Conservation (phyloP, 2,113 vertebrate species). For the Oostethus manadensis region DNA sequence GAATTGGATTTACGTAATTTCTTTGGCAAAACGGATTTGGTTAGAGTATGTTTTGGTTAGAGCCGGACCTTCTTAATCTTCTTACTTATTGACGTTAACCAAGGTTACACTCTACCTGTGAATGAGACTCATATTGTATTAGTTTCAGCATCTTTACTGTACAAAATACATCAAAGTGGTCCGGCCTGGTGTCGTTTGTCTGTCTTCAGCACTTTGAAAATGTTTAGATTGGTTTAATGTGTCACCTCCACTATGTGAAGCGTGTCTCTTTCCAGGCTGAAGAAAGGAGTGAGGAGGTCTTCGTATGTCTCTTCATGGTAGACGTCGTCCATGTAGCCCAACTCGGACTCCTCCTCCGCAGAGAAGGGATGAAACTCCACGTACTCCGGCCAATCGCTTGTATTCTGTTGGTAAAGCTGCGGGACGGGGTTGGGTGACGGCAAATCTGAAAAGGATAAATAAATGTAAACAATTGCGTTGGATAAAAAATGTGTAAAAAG, state of each 20-base stretch:
- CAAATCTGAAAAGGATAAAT: constrained; percentile 52
- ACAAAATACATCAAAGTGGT: too few species aligned
- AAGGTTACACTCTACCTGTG: too few species aligned
- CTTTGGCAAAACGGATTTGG: too few species aligned
- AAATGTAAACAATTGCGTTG: constrained; percentile 2
- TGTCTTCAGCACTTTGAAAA: too few species aligned
- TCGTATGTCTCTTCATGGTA: constrained; percentile 76
- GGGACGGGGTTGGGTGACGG: constrained; percentile 67
- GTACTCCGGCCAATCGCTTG: constrained; percentile 71
- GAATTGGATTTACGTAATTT: too few species aligned
- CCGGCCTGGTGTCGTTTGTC: too few species aligned
- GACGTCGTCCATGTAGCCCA: constrained; percentile 77
- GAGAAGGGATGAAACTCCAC: constrained; percentile 72
- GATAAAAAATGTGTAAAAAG: neutral
- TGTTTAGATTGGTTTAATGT: neutral
- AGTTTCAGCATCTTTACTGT: too few species aligned
- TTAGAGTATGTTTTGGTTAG: too few species aligned
- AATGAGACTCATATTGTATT: too few species aligned
- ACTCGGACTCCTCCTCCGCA: constrained; percentile 72
- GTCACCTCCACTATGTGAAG: constrained; percentile 76
- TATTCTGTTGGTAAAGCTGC: constrained; percentile 65
- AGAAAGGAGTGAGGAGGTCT: constrained; percentile 75
- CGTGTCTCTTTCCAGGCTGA: constrained; percentile 71
- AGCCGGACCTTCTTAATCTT: too few species aligned
- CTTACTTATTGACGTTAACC: too few species aligned